These are phyloP conservation scores for Butastur rufipennis DNA, from an alignment of 2,113 vertebrate genomes.

Conservation along the genomic window DNA sequence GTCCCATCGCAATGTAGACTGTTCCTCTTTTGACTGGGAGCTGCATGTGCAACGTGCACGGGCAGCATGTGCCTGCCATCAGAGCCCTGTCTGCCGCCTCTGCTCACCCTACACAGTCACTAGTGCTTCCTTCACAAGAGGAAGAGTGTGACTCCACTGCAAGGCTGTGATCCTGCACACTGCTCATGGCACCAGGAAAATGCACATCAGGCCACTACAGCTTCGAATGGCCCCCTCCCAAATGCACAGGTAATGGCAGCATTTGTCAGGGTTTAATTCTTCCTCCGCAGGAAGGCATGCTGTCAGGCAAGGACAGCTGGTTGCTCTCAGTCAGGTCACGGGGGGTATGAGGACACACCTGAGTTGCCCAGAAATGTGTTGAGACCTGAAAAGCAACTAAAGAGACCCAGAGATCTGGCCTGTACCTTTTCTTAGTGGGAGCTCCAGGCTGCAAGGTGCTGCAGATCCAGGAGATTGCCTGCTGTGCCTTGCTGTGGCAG, in stretches of 20 bases:
- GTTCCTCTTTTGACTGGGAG: background rate
- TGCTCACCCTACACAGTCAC: background rate
- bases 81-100: background rate
- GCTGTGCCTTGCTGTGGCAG: background rate
- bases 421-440: background rate
- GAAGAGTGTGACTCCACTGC: rapidly evolving
- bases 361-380: background rate
- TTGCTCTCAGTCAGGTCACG: background rate
- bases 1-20: rapidly evolving
- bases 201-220: too few relatives aligned
- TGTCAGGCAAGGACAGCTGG: background rate
- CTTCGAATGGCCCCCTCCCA: background rate
- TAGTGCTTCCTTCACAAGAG: background rate
- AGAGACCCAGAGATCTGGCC: background rate
- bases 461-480: background rate
- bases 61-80: background rate
- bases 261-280: background rate
- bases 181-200: background rate
- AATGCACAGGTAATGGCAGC: rapidly evolving
- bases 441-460: background rate
- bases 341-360: background rate
- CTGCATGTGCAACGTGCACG: background rate
- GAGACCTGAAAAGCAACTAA: background rate
- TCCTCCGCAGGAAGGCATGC: rapidly evolving
- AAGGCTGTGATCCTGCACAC: background rate